These are phyloP conservation scores for Euura saliciscinereae DNA, from an alignment of 1,140 invertebrate genomes.

Conservation along the genomic window DNA sequence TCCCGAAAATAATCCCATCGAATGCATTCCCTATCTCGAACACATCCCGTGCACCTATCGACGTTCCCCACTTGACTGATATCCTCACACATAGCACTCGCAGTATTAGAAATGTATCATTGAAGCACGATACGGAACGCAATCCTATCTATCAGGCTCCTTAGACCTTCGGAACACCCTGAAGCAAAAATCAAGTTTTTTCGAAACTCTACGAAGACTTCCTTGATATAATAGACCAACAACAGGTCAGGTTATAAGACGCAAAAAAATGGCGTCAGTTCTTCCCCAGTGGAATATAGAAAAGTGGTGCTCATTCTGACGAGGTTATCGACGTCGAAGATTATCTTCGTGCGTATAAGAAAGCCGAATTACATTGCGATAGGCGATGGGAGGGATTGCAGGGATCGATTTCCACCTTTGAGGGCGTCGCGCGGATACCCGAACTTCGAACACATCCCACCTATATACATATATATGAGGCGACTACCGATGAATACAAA, in stretches of 20 bases:
- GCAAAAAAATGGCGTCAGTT: no score
- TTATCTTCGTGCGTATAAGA: background rate
- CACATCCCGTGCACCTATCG: background rate
- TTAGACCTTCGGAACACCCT: background rate
- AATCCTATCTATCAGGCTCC: background rate
- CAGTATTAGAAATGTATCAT: background rate
- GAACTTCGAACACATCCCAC: background rate
- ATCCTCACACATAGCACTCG: background rate
- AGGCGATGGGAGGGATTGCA: background rate
- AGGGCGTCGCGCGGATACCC: background rate
- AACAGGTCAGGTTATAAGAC: no score
- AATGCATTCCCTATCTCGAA: no score
- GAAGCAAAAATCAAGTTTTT: background rate
- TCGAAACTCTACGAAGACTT: no score
- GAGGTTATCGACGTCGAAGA: no score
- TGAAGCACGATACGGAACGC: background rate
- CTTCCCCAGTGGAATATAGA: no score
- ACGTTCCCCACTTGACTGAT: background rate
- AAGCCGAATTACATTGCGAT: background rate
- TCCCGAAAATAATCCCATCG: no score
- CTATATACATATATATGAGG: background rate
- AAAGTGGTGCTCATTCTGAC: no score
- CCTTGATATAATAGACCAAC: no score
- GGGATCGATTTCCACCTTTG: constrained; percentile 1
- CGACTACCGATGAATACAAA: constrained; percentile 2